Base-by-base conservation (phyloP, 92 coral and sea anemone genomes). In the Micromussa lordhowensis region DNA sequence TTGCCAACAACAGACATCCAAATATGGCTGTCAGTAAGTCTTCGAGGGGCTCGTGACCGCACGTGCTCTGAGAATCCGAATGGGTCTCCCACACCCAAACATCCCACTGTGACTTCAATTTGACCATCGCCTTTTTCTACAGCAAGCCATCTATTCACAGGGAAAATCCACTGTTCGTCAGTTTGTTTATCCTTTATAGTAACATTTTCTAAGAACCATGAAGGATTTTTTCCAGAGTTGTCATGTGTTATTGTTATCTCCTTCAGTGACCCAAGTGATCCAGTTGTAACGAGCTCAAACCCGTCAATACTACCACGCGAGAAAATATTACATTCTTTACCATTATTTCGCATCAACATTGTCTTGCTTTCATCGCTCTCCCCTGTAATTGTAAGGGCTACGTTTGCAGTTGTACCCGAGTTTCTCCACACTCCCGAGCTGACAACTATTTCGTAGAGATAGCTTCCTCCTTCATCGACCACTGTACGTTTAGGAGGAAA, bases 1-100 rank as follows among this genome's bases (percentile, higher is more conserved):
- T 91, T 88, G 3, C 92, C 83, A 24, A 75, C 40, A 2, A 88
- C 92, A 11, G 94, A 91, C 10, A 91, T 31, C 94, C 94, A 91
- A n/a, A 91, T 44, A 21, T 91, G 94, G n/a, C 92, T 81, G 54
- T 91, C 92, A 29, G 76, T 49, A 31, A 31, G 30, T 32, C 15
- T 31, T 71, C 76, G 36, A 34, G 64, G 64, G 64, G 64, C 24
- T 32, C 30, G 76, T 8, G 76, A 5, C 12, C 76, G 76, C 21
- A 71, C 40, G 10, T 71, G 76, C 17, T 14, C 44, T 17, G 76
- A 34, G 10, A 71, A 71, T 29, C 35, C 24, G 1, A 18, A 15
- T 5, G 76, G 24, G 0, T 16, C 34, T 17, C 22, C 36, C 5
- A 32, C 10, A 9, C 21, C 49, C 35, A 71, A 31, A n/a, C 26